Evolutionary conservation across 2,888 invertebrate species (phyloP), one percentile per base, ranked within the genome.

Genomic region (Apamea crenata): DNA sequence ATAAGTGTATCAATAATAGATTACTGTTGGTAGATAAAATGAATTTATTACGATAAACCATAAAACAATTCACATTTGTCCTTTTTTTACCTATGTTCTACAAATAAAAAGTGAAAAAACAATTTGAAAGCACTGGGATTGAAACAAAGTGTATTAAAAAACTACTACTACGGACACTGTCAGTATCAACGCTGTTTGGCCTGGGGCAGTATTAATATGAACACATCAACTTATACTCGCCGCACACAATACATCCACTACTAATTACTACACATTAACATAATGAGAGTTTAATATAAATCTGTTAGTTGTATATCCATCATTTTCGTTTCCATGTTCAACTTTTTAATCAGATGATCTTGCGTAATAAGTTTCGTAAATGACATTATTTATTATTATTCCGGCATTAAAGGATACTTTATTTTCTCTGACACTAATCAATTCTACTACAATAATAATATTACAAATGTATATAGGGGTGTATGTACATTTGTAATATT

Each of bases 141-240:
- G 25, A 76, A 71, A 74, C 44, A 61, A 67, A 77, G 61, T 61
- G 21, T 32, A 74, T 77, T 74, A 53, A 80, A 80, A 78, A 67
- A 40, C 47, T 32, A 71, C 7, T 47, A 32, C 50, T 59, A 25
- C 21, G 12, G 63, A 14, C 47, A 66, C 18, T 40, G 47, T 21
- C 63, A 29, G 68, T 67, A 73, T 78, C 18, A 78, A 74, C 70
- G 61, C 29, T 74, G 70, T 77, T 74, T 78, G 61, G 44, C 89
- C 73, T 32, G 65, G 56, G 73, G 89, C 78, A 47, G 59, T 78
- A 79, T 82, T 82, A 76, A 81, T 81, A 82, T 79, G 70, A 77
- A 85, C 81, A 84, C 74, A 74, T 87, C 77, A 74, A 82, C 81
- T 81, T 88, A 78, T 77, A 79, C 78, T 32, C 69, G 50, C 53